Evolutionary conservation across 2,888 invertebrate genomes (phyloP), one percentile per base, ranked within the genome.

Genomic region (Meta bourneti): DNA sequence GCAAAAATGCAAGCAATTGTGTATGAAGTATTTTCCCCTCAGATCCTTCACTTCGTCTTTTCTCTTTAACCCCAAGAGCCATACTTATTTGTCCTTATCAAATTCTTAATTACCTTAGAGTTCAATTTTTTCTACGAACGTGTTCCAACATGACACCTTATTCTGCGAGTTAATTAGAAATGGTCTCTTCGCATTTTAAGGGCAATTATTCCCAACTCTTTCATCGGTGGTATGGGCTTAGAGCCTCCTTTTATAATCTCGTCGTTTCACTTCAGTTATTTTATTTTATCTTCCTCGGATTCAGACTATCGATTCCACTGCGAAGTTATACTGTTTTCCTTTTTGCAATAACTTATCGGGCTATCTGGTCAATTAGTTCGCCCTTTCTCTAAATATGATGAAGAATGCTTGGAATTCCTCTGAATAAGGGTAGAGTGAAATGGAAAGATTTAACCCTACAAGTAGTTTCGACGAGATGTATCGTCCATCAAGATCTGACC

Each of bases 101-200:
- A 80, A 80, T 80, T 80, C 87, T 87, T 87, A 87, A 87, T 87
- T 79, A 74, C 87, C 80, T 78, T 78, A 71, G 72, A 80, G 83
- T 84, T 74, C 72, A 72, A 84, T 84, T 84, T 84, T 82, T 83
- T 51, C n/a, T 71, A 13, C 52, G 9, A 6, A 54, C 48, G 48
- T 80, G 79, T 79, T 87, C 51, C 19, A 72, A 80, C 87, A 71
- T 87, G 87, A 87, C 87, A 87, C 87, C 87, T 87, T 87, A 87
- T 87, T 87, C 80, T 80, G 87, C 87, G 34, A 87, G 87, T 87
- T 87, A 87, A 87, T 87, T 87, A 87, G 87, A 87, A 87, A 87
- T 72, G 80, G 79, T 80, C 87, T 70, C 20, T 78, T 20, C 70
- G 78, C 20, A 78, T 11, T n/a, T n/a, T 78, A 69, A 86, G 78